Base-by-base conservation (phyloP, 2,888 invertebrate genomes). In the Eurois occulta region DNA sequence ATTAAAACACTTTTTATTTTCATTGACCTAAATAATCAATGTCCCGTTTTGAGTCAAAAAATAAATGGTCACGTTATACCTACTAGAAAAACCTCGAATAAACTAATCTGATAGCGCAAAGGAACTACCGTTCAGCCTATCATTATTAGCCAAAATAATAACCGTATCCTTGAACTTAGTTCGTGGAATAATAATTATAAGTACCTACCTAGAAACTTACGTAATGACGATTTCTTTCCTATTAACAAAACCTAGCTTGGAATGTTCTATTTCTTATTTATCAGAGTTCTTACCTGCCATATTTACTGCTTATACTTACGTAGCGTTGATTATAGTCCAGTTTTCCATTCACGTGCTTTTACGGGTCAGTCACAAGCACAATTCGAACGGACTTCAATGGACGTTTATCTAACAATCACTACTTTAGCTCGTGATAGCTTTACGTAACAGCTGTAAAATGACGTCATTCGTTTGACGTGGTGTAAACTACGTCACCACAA, bases 111-210 rank as follows among this genome's bases (percentile, higher is more conserved):
- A 35, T 35, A 55, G 32, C 7, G 72, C 79, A n/a, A 79, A 55
- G 38, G 35, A 55, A 78, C 6, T 52, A 78, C 46, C 16, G 46
- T 72, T 64, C 75, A 32, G 58, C 41, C 24, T 75, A 32, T 10
- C 1, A 35, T 18, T n/a, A 64, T 21, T 41, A 67, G 35, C 67
- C n/a, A 67, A 74, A 71, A 68, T 46, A 35, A 52, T 38, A 24
- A 13, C 28, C 24, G 41, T 65, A 58, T 71, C 85, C 84, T 84
- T 84, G 84, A 84, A 82, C 84, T 84, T 81, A 73, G 65, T n/a
- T 72, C 72, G 55, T 28, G 41, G 41, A 78, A 70, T 16, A 16
- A 43, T 43, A 5, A 48, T 70, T 58, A 16, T 64, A 55, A 16
- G 43, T 62, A n/a, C n/a, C n/a, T n/a, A n/a, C n/a, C n/a, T n/a